Conservation (phyloP, 2,113 vertebrate species). For the Thamnaconus septentrionalis region DNA sequence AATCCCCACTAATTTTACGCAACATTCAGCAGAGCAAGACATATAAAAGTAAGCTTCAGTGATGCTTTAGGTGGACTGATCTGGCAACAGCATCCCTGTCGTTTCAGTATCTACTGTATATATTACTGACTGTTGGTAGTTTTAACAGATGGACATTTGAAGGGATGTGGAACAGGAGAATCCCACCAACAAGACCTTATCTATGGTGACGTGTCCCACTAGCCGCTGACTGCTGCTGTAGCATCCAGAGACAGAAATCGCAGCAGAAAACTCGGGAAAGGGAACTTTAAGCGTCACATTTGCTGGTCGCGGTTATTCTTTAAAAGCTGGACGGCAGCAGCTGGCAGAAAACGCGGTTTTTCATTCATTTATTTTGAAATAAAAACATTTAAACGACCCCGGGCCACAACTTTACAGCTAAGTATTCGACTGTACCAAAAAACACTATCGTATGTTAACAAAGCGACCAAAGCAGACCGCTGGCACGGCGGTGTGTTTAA, state of each 20-base stretch:
- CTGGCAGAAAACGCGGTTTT: background rate
- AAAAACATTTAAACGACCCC: background rate
- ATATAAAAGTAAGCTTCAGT: background rate
- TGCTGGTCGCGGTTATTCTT: fast-evolving
- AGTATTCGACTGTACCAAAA: no score
- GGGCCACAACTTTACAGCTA: background rate
- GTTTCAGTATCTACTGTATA: background rate
- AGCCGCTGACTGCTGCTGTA: background rate
- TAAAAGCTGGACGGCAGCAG: background rate
- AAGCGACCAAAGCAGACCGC: background rate
- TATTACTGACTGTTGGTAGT: background rate
- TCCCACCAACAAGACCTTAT: slow-evolving; percentile 18
- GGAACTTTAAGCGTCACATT: background rate
- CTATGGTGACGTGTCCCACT: slow-evolving; percentile 71
- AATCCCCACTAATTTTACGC: no score
- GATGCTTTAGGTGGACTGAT: background rate
- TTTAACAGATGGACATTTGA: background rate
- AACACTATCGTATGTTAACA: background rate
- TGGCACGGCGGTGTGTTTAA: background rate
- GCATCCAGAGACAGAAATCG: background rate
- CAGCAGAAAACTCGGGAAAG: background rate
- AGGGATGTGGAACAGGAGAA: background rate
- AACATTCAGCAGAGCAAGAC: no score
- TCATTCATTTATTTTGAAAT: slow-evolving; percentile 4
- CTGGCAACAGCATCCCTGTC: background rate